Base-by-base conservation (phyloP, 2,888 invertebrate species). In the Drosophila fulvimacula region DNA sequence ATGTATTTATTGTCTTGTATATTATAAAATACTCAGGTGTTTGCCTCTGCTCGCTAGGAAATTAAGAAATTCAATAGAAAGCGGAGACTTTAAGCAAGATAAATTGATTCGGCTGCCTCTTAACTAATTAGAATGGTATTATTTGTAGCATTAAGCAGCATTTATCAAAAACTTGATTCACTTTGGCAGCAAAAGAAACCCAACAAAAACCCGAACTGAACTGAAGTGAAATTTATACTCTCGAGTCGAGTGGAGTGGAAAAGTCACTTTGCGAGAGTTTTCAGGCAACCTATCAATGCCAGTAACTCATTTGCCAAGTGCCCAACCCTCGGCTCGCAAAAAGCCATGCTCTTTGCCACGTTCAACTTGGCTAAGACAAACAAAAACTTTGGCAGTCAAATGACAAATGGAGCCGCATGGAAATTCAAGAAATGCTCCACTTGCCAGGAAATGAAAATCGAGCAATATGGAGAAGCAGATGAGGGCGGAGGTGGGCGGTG, bases 391-490 rank as follows among this genome's bases (percentile, higher is more conserved):
- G 88, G 82, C 89, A 87, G 67, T 84, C 76, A 73, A 84, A 89
- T 85, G 89, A 89, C 89, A 85, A 85, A 85, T 85, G 89, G 76
- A 85, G 69, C 73, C 82, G 80, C 86, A 88, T 68, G 72, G 79
- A 76, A 79, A 69, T 62, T 75, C 68, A 58, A 76, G 75, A 69
- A 83, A 86, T 78, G 64, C 74, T 71, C 58, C 69, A 73, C 67
- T 81, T 76, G 68, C 68, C 68, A 71, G 72, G 70, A 79, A 85
- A 82, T 69, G 63, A 65, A 72, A 66, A 72, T 67, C 53, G 62
- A 55, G 62, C 58, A 44, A 48, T 32, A 48, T 34, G 24, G 51
- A 38, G 46, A 11, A 27, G 17, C 6, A 17, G 11, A 17, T 4
- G n/a, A 17, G 46, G 46, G n/a, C 17, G 46, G 24, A 19, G 66